Conservation (phyloP, 2,888 invertebrate species). For the Crematogaster levior region DNA sequence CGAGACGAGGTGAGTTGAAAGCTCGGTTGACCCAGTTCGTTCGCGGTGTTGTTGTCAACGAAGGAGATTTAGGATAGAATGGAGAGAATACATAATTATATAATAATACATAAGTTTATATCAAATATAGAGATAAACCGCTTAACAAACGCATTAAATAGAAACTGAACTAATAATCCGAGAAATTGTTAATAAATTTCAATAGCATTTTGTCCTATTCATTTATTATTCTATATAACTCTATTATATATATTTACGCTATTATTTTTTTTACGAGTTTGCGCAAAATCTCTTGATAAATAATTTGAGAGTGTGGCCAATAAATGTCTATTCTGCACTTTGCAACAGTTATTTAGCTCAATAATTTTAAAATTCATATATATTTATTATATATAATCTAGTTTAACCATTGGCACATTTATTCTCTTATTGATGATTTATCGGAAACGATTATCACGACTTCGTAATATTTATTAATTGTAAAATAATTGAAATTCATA, state of each 20-base stretch:
- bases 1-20: constrained; percentile 34
- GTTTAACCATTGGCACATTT: no score
- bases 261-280: not conserved
- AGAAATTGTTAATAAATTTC: not conserved
- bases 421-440: no score
- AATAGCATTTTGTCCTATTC: not conserved
- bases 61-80: constrained; percentile 37
- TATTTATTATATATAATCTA: no score
- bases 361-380: constrained; percentile 1
- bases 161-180: constrained; percentile 5
- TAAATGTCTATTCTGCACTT: not conserved
- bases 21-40: constrained; percentile 50
- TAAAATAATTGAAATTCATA: not conserved
- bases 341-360: not conserved
- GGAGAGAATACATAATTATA: constrained; percentile 49
- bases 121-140: constrained; percentile 27
- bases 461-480: no score
- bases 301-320: not conserved
- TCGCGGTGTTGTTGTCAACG: constrained; percentile 42
- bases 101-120: constrained; percentile 38
- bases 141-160: constrained; percentile 18
- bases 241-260: not conserved
- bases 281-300: not conserved
- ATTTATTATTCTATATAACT: not conserved
- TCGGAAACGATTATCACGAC: no score